Base-by-base conservation (phyloP, 2,113 vertebrate species). In the Electrona antarctica region DNA sequence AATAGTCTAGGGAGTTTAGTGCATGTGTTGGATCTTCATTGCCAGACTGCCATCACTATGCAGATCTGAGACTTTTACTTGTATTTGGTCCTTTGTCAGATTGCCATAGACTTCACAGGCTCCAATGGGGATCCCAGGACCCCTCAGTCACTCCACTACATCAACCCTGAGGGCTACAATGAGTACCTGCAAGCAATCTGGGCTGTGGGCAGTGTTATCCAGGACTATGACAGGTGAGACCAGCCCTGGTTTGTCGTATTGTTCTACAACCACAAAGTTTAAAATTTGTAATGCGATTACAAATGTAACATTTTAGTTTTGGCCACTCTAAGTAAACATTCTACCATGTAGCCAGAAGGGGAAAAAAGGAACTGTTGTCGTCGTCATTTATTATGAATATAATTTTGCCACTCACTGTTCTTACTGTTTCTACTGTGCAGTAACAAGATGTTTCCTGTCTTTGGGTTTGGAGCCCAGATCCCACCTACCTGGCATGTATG, bases 391-490 rank as follows among this genome's bases (percentile, higher is more conserved):
- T 41, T 6, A 41, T 41, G 33, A 41, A 41, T 41, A 41, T 41
- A 41, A 0, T 41, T 1, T 41, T 41, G 3, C 33, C 33, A 41
- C 33, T 41, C 33, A 41, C 33, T 41, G 33, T 41, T 7, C 7
- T 59, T 6, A 21, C 28, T 21, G 4, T 59, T 60, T 6, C 66
- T 29, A 64, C 10, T 73, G 0, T 69, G n/a, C 75, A 99, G 97
- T 84, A 95, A 96, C 89, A 98, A 98, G 89, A 94, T 95, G 95
- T 99, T 98, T 87, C 97, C 97, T 69, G 96, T 96, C 14, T 97
- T 99, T 92, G 97, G 97, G 15, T 99, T 99, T 88, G 97, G 97
- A 82, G 97, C 97, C 28, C 93, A 98, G 87, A 70, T 98, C 55
- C 96, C 97, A 66, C 95, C 96, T 54, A 86, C 89, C 6, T 94